A percentile compares a stretch with the other conserved stretches of the same genome.
phyloP scores from a whole-genome alignment of 2,797 vertebrate genomes.

The Triplophysa yarkandensis region DNA sequence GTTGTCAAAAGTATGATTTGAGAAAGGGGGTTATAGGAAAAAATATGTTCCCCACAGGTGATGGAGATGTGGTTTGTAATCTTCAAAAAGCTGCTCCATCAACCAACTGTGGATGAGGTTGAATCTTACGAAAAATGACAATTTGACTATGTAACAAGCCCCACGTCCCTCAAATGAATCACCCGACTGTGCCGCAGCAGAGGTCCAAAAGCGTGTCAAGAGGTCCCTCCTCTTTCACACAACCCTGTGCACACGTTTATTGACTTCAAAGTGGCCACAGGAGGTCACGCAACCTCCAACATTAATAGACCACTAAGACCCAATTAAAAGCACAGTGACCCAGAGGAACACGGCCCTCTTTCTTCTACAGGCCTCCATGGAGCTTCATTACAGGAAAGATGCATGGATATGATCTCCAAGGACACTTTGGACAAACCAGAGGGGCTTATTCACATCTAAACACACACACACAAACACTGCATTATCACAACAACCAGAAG shows the following conservation, averaged over 20 bases:
- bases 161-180: slow-evolving; percentile 34
- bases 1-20: slow-evolving; percentile 51
- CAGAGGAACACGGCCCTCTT: slow-evolving; percentile 62
- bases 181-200: slow-evolving; percentile 47
- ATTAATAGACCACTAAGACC: slow-evolving; percentile 69
- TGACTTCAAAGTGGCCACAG: slow-evolving; percentile 74
- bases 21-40: slow-evolving; percentile 39
- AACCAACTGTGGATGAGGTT: background rate
- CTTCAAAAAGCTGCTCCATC: slow-evolving; percentile 39
- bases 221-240: slow-evolving; percentile 59
- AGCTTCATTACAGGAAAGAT: slow-evolving; percentile 72
- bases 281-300: slow-evolving; percentile 66
- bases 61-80: slow-evolving; percentile 34
- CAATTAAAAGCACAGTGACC: slow-evolving; percentile 73
- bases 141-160: slow-evolving; percentile 45
- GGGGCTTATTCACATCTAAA: slow-evolving; percentile 35
- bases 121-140: slow-evolving; percentile 24
- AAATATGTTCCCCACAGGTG: slow-evolving; percentile 41
- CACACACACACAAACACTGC: slow-evolving; percentile 56
- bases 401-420: slow-evolving; percentile 70
- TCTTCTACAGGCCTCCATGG: slow-evolving; percentile 59
- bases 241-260: slow-evolving; percentile 64
- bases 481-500: slow-evolving; percentile 49
- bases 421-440: slow-evolving; percentile 68
- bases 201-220: slow-evolving; percentile 49